A percentile compares a stretch with the other conserved stretches of the same genome.
Conservation (phyloP, 2,888 invertebrate genomes). For the Pyrrhia umbra region DNA sequence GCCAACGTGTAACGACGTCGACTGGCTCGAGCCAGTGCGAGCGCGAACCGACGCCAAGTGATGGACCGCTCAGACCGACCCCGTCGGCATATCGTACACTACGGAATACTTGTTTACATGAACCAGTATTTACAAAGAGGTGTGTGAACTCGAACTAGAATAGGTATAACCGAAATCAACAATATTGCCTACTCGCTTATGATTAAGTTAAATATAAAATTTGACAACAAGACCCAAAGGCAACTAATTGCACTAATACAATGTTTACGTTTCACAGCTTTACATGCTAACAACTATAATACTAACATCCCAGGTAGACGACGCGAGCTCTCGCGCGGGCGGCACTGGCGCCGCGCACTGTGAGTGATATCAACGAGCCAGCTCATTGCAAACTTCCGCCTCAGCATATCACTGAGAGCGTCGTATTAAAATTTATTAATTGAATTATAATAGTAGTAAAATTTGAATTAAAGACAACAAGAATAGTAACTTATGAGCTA, state of each 20-base stretch:
- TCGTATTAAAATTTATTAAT: conserved; percentile 26
- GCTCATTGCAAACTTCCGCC: background rate
- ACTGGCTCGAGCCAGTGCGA: conserved; percentile 2
- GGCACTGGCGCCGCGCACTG: background rate
- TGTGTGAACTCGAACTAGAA: conserved; percentile 63
- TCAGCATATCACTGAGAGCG: conserved; percentile 14
- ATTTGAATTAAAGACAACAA: conserved; percentile 57
- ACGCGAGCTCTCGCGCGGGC: no score
- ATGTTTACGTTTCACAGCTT: conserved; percentile 72
- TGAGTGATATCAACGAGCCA: conserved; percentile 10
- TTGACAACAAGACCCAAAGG: conserved; percentile 75
- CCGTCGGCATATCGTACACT: conserved; percentile 23
- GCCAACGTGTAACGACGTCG: conserved; percentile 21
- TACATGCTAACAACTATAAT: conserved; percentile 69
- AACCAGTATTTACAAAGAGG: conserved; percentile 55
- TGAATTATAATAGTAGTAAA: conserved; percentile 48
- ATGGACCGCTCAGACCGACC: conserved; percentile 4
- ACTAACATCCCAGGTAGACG: conserved; percentile 67
- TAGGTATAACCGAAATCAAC: conserved; percentile 52
- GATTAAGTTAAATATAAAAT: conserved; percentile 63
- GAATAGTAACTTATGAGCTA: conserved; percentile 58
- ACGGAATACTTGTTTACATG: conserved; percentile 26
- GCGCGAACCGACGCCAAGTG: background rate
- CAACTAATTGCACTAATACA: conserved; percentile 82
- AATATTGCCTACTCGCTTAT: conserved; percentile 47